Evolutionary conservation across 2,113 vertebrate genomes (phyloP).

Genomic region (Macheiramphus alcinus): DNA sequence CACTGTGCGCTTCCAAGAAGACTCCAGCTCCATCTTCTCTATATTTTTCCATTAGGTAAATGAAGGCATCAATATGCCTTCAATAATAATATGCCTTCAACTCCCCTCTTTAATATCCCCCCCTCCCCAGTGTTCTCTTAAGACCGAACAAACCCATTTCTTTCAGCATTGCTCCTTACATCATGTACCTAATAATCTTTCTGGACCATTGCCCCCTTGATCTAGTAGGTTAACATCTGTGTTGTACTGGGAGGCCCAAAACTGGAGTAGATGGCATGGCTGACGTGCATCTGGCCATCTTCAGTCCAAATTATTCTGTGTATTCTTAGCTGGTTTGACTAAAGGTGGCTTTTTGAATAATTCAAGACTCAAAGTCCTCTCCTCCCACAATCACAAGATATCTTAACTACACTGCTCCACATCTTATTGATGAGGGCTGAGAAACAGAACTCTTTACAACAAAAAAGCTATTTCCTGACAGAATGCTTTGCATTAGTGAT

Average conservation of each 20-base stretch:
- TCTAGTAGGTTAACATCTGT: background rate
- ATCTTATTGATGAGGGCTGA: background rate
- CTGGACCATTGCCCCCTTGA: background rate
- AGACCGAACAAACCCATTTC: background rate
- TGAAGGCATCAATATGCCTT: background rate
- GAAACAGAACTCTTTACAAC: background rate
- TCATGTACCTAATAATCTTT: background rate
- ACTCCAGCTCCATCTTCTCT: background rate
- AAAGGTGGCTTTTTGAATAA: background rate
- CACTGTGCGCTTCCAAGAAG: background rate
- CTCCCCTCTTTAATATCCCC: background rate
- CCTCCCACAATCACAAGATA: background rate
- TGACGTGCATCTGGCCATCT: background rate
- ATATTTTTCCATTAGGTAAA: background rate
- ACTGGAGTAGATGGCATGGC: background rate
- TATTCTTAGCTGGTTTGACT: background rate
- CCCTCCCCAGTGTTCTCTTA: background rate
- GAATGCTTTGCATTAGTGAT: background rate
- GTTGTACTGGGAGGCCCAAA: background rate
- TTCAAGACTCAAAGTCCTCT: background rate
- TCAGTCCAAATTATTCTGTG: background rate
- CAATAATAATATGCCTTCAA: background rate
- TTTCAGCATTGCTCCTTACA: background rate
- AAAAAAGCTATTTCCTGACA: background rate
- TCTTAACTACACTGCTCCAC: background rate